Base-by-base conservation (phyloP, 2,797 vertebrate genomes). In the Dicrostonyx torquatus region DNA sequence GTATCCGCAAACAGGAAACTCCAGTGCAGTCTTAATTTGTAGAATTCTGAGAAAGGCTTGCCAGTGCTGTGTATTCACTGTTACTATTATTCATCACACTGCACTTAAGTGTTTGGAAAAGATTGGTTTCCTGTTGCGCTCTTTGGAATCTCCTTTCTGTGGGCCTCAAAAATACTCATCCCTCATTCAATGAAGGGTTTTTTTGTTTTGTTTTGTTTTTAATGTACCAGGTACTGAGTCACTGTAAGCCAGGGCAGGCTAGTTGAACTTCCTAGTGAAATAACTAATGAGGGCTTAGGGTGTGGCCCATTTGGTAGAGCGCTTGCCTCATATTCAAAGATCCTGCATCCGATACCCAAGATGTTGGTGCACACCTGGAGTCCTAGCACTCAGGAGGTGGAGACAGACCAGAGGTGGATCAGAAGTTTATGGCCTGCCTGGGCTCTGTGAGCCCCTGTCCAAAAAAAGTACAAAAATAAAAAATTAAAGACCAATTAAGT, bases 21-120 rank as follows among this genome's bases (percentile, higher is more conserved):
- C 66, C 15, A 77, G 15, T 80, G 43, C 84, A 87, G 31, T 87
- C 76, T 87, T 92, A 94, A 94, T 87, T 94, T 94, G 50, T 93
- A 89, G 94, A 87, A 76, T 80, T 66, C 22, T 88, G 68, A 95
- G 55, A 82, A 88, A 91, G 75, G 29, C 55, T 95, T 90, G 24
- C 29, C 15, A 58, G 31, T 58, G 55, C 55, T 22, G 55, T 2
- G 18, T 58, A 58, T 22, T 58, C 55, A 22, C 6, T 58, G 55
- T 22, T 58, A 18, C 7, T 58, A 8, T 22, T 22, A 2, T 58
- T 58, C 55, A 6, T 14, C 83, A 20, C 43, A 89, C 50, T 60
- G 43, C 48, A 29, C 68, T 85, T 70, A 92, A 76, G 17, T 31
- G 43, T 68, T 90, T 15, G 34, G 79, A 88, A 95, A 89, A 26